Conservation (phyloP, 2,888 invertebrate species). For the Ectemnius continuus region DNA sequence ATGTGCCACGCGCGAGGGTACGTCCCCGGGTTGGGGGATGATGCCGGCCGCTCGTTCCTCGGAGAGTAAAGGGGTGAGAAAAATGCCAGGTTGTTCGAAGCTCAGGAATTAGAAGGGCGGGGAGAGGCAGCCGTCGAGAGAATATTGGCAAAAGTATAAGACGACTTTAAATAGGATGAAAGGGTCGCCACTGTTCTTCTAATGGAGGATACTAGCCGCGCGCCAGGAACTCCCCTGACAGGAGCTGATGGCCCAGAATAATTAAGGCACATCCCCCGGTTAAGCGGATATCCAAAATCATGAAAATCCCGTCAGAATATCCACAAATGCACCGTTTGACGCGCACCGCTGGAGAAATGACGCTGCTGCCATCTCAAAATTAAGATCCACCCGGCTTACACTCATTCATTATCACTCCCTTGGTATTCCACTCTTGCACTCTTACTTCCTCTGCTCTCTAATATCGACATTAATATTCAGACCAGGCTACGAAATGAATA, state of each 20-base stretch:
- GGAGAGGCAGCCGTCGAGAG: constrained; percentile 28
- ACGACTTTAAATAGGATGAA: constrained; percentile 47
- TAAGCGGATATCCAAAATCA: constrained; percentile 17
- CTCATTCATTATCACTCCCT: constrained; percentile 36
- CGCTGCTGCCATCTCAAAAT: background rate
- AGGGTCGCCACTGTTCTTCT: constrained; percentile 44
- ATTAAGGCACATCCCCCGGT: constrained; percentile 34
- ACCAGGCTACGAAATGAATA: constrained; percentile 74
- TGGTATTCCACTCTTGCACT: constrained; percentile 11
- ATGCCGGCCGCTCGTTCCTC: background rate
- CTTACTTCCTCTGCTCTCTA: constrained; percentile 42
- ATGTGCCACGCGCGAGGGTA: constrained; percentile 62
- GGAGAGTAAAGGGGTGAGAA: constrained; percentile 65
- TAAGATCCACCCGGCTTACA: constrained; percentile 23
- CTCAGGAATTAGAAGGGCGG: constrained; percentile 68
- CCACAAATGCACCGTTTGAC: background rate
- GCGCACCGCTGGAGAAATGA: background rate
- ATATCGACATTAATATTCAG: constrained; percentile 74
- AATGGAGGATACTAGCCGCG: constrained; percentile 48
- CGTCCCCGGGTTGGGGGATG: constrained; percentile 51
- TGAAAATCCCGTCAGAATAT: constrained; percentile 1
- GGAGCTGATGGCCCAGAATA: constrained; percentile 36
- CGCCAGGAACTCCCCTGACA: constrained; percentile 19
- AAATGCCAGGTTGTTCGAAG: constrained; percentile 67
- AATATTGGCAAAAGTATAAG: constrained; percentile 46